These are phyloP conservation scores for Apodemia hepburni DNA, from an alignment of 2,888 invertebrate genomes.

Conservation along the genomic window DNA sequence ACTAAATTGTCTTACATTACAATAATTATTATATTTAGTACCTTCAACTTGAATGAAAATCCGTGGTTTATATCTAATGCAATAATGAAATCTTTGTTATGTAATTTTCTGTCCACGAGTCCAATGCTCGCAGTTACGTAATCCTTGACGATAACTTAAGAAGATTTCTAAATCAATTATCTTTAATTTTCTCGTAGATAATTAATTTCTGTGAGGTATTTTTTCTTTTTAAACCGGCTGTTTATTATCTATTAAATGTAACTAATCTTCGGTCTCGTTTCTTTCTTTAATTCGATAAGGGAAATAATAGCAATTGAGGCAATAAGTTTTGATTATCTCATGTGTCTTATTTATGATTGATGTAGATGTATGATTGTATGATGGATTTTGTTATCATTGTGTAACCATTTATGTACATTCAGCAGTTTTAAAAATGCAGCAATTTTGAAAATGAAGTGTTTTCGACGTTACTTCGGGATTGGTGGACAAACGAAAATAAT, in stretches of 20 bases:
- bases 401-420: too few species aligned
- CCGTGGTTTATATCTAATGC: background rate
- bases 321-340: too few species aligned
- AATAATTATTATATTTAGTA: too few species aligned
- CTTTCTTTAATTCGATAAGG: background rate
- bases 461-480: too few species aligned
- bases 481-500: too few species aligned
- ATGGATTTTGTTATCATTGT: too few species aligned
- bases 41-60: background rate
- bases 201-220: background rate
- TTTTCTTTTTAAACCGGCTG: background rate
- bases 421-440: too few species aligned
- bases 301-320: too few species aligned
- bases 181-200: constrained; percentile 1
- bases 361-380: too few species aligned
- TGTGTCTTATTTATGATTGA: too few species aligned
- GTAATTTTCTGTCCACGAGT: background rate
- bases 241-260: background rate
- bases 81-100: background rate
- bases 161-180: constrained; percentile 7
- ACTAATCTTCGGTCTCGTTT: background rate
- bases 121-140: background rate
- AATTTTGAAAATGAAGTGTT: too few species aligned
- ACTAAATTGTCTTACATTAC: too few species aligned
- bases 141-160: background rate